Base-by-base conservation (phyloP, 1,140 invertebrate genomes). In the Vanessa atalanta region DNA sequence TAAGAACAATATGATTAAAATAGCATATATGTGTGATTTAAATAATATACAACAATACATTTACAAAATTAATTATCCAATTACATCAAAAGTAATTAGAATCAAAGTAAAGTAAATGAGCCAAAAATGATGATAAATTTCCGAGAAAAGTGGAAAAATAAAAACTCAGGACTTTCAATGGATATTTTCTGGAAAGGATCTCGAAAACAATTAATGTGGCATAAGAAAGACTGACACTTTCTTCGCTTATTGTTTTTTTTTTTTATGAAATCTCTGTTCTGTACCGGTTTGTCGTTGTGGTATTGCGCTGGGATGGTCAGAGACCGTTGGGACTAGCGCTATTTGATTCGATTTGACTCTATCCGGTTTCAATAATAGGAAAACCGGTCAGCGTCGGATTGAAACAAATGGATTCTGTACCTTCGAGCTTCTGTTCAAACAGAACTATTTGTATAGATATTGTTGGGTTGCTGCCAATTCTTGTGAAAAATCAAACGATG, bases 371-470 rank as follows among this genome's bases (percentile, higher is more conserved):
- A 73, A 70, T 77, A 77, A 77, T 77, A 77, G 75, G 70, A 77
- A 77, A 74, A 77, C 75, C 75, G 75, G 71, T 70, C 76, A 77
- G 72, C 63, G 66, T 23, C 68, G 68, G 68, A 77, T 74, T 75
- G 73, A 68, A 75, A 75, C 73, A 78, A 78, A 75, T 78, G 66
- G 72, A 72, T 71, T 74, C 76, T 51, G 68, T 75, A 68, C 76
- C 68, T 75, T 75, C 60, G 72, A 75, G 65, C 67, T 70, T 51
- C 63, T 50, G 75, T 48, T 67, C 63, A 51, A 64, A 60, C 53
- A 66, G 55, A 57, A 69, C 53, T 65, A 60, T 72, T 68, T 76
- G 70, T 72, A 75, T 71, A 72, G 69, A 71, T 71, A 70, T 74
- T 74, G 68, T 75, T 75, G 73, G 73, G 31, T 15, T 47, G 20